These are phyloP conservation scores for Elephantulus edwardii DNA, from an alignment of 2,113 vertebrate species.

Conservation along the genomic window DNA sequence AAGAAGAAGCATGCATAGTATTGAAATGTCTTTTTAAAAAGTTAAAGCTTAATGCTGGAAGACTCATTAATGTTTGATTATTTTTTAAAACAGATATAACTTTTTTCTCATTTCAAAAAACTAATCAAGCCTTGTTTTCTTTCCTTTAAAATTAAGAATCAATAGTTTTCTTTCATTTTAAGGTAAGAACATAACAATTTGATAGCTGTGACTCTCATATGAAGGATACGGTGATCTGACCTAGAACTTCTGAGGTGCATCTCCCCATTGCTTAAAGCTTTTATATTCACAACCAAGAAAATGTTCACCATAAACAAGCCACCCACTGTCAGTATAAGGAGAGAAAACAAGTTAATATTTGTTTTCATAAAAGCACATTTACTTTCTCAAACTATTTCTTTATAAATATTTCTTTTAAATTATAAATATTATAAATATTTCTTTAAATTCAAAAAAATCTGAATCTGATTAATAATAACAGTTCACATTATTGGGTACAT, in stretches of 20 bases:
- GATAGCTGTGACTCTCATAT: slow-evolving; percentile 38
- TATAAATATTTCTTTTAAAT: no score
- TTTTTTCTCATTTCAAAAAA: slow-evolving; percentile 20
- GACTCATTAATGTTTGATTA: slow-evolving; percentile 47
- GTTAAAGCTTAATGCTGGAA: background rate
- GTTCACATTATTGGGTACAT: background rate
- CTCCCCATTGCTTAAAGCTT: slow-evolving; percentile 13
- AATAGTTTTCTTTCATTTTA: slow-evolving; percentile 6
- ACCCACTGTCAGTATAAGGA: background rate
- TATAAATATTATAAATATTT: background rate
- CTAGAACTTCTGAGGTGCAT: background rate
- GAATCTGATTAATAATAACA: background rate
- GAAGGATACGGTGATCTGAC: slow-evolving; percentile 18
- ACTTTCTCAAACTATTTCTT: slow-evolving; percentile 37
- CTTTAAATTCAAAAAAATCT: slow-evolving; percentile 34
- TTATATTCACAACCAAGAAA: slow-evolving; percentile 24
- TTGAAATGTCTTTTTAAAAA: no score
- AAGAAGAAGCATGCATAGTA: no score
- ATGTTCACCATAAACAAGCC: slow-evolving; percentile 3
- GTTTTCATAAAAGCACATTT: slow-evolving; percentile 20
- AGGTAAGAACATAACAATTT: slow-evolving; percentile 26
- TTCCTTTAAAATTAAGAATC: slow-evolving; percentile 21
- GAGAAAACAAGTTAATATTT: slow-evolving; percentile 35
- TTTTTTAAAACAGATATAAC: background rate
- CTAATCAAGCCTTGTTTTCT: background rate